phyloP scores from a whole-genome alignment of 30 jellyfish, hydroid and myxozoan species.

The Aurelia coerulea region DNA sequence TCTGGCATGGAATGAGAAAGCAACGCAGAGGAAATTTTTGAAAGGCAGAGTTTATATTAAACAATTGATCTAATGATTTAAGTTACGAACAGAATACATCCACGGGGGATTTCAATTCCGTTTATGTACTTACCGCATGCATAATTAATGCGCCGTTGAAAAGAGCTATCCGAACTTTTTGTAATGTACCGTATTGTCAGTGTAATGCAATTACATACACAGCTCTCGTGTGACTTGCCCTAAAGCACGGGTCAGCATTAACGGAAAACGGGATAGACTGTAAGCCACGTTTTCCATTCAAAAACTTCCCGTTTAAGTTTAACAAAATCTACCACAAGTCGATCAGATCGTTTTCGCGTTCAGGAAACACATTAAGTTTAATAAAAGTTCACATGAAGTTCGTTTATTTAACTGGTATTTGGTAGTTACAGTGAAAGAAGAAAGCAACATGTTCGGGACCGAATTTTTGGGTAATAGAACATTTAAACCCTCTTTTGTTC shows the following conservation, averaged over 20 bases:
- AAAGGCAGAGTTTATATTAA: constrained; percentile 35
- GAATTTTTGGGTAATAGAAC: too few relatives aligned
- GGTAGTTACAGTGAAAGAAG: too few relatives aligned
- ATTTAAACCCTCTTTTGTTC: too few relatives aligned
- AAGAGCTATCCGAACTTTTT: constrained; percentile 59
- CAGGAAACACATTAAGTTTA: too few relatives aligned
- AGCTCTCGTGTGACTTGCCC: neutral
- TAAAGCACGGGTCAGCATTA: neutral
- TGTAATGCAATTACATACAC: constrained; percentile 51
- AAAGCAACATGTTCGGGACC: too few relatives aligned
- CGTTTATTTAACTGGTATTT: too few relatives aligned
- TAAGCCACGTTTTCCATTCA: too few relatives aligned
- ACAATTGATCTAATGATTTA: constrained; percentile 58
- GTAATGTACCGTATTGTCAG: constrained; percentile 18
- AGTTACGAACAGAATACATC: constrained; percentile 63
- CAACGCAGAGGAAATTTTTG: constrained; percentile 56
- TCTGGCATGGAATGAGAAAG: constrained; percentile 45
- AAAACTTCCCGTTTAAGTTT: too few relatives aligned
- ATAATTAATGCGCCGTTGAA: constrained; percentile 63
- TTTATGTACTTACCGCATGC: constrained; percentile 63
- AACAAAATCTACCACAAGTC: too few relatives aligned
- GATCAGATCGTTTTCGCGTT: too few relatives aligned
- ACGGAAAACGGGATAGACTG: neutral
- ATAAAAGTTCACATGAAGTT: too few relatives aligned
- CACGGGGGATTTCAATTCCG: constrained; percentile 67